Conservation (phyloP, 2,113 vertebrate genomes). For the Dolichallabes microphthalmus region DNA sequence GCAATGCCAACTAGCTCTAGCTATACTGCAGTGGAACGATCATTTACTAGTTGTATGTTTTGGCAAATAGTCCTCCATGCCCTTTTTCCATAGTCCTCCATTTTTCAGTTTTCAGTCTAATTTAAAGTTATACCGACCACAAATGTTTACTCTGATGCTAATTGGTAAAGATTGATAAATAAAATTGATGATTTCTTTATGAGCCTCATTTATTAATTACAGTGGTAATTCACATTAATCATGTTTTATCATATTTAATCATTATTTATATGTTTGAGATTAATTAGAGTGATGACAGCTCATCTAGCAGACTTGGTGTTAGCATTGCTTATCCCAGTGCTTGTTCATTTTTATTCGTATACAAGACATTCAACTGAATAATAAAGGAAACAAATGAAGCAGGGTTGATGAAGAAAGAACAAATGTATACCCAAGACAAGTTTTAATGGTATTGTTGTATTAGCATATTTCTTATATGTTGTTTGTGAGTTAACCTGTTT, state of each 20-base stretch:
- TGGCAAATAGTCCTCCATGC: neutral
- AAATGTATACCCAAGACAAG: neutral
- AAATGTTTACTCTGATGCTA: neutral
- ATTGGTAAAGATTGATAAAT: neutral
- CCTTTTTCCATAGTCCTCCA: neutral
- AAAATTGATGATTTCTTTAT: neutral
- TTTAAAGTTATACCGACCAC: neutral
- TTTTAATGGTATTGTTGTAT: neutral
- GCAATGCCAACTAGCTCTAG: neutral
- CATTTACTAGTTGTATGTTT: neutral
- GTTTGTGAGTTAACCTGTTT: neutral
- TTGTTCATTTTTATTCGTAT: neutral
- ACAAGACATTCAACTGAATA: neutral
- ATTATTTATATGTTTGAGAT: neutral
- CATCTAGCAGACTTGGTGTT: neutral
- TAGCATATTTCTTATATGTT: neutral
- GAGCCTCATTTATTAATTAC: neutral
- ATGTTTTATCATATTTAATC: neutral
- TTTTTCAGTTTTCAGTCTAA: neutral
- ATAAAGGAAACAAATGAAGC: neutral
- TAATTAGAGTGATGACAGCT: neutral
- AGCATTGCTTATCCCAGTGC: neutral
- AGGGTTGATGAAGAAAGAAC: neutral
- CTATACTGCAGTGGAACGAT: neutral
- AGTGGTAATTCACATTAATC: neutral